Conservation (phyloP, 2,113 vertebrate genomes). For the Syngnathus floridae region DNA sequence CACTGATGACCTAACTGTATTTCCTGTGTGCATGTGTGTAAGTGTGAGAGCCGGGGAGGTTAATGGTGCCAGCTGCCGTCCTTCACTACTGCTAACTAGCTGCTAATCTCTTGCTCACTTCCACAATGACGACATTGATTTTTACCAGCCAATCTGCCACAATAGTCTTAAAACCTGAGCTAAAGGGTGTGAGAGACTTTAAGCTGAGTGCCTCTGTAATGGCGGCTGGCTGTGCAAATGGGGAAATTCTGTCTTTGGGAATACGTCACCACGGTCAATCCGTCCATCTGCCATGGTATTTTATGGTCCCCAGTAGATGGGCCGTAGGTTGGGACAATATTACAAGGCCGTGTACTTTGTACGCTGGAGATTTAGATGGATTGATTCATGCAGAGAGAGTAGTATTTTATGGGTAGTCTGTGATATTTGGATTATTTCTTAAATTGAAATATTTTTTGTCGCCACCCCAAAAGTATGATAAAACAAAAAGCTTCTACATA, state of each 20-base stretch:
- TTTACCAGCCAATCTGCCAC: slow-evolving; percentile 48
- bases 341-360: slow-evolving; percentile 12
- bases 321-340: slow-evolving; percentile 24
- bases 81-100: slow-evolving; percentile 61
- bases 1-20: slow-evolving; percentile 17
- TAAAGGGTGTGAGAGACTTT: slow-evolving; percentile 22
- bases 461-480: neutral
- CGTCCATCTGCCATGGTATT: slow-evolving; percentile 46
- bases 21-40: slow-evolving; percentile 25
- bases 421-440: neutral
- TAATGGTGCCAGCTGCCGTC: slow-evolving; percentile 60
- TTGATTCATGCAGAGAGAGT: neutral
- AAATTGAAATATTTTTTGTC: neutral
- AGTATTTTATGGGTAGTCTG: neutral
- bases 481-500: neutral
- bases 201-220: slow-evolving; percentile 26
- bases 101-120: slow-evolving; percentile 62
- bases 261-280: neutral
- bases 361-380: slow-evolving; percentile 26
- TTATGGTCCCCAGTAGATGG: slow-evolving; percentile 42
- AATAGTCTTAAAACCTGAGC: slow-evolving; percentile 55
- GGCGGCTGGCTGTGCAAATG: slow-evolving; percentile 7
- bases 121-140: slow-evolving; percentile 68
- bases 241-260: slow-evolving; percentile 24
- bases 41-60: slow-evolving; percentile 23